Conservation (phyloP, 1,140 invertebrate species). For the Trichoplusia ni region DNA sequence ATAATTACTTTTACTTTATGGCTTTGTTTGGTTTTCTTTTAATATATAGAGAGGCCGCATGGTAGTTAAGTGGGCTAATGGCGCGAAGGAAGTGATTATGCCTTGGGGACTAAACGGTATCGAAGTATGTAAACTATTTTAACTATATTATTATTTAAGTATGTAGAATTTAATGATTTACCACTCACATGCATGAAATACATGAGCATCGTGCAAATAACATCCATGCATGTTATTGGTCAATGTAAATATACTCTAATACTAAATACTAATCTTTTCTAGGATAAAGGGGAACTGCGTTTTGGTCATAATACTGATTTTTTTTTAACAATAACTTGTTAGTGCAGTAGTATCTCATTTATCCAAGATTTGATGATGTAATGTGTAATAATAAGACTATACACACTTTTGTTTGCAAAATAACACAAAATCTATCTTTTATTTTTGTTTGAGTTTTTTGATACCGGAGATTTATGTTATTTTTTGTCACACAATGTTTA, state of each 20-base stretch:
- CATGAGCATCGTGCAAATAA: slow-evolving; percentile 11
- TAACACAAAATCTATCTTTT: too few relatives aligned
- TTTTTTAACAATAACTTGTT: background rate
- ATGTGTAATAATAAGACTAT: too few relatives aligned
- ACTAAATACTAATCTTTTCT: background rate
- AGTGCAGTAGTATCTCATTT: too few relatives aligned
- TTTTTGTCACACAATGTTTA: too few relatives aligned
- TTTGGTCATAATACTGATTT: background rate
- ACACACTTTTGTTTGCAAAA: too few relatives aligned
- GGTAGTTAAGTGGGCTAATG: slow-evolving; percentile 79
- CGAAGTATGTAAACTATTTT: slow-evolving; percentile 70
- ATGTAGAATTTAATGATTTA: background rate
- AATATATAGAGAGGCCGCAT: slow-evolving; percentile 78
- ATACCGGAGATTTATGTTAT: too few relatives aligned
- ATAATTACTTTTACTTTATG: slow-evolving; percentile 59
- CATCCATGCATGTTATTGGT: slow-evolving; percentile 22
- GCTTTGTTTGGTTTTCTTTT: slow-evolving; percentile 67
- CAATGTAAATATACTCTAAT: slow-evolving; percentile 22
- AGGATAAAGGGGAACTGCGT: background rate
- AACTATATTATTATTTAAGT: slow-evolving; percentile 41
- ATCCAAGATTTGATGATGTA: too few relatives aligned
- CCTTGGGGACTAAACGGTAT: slow-evolving; percentile 77
- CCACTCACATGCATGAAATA: slow-evolving; percentile 30
- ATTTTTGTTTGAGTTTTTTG: too few relatives aligned
- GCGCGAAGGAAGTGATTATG: slow-evolving; percentile 75